A percentile compares a stretch with the other conserved stretches of the same genome.
Conservation (phyloP, 2,113 vertebrate species). For the Ibidorhyncha struthersii region DNA sequence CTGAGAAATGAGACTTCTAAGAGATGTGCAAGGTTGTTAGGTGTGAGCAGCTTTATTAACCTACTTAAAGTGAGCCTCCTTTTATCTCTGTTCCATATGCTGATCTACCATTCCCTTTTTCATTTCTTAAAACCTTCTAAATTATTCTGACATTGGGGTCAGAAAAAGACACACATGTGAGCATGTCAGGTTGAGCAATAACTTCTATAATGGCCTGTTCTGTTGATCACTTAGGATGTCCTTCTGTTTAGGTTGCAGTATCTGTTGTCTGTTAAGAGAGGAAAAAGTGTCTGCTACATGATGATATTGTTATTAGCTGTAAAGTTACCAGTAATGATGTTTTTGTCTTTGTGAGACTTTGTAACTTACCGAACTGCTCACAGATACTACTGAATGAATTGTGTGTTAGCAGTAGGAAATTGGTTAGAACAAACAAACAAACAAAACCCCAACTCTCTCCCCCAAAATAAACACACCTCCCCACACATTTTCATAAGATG, state of each 20-base stretch:
- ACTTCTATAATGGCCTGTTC: background rate
- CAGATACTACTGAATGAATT: background rate
- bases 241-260: background rate
- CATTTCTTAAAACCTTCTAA: background rate
- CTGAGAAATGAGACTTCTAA: background rate
- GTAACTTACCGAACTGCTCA: background rate
- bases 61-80: background rate
- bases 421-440: constrained; percentile 2
- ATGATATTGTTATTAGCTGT: background rate
- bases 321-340: background rate
- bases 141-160: background rate
- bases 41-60: background rate
- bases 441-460: background rate
- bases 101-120: background rate
- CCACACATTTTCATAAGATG: constrained; percentile 6
- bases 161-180: rapidly evolving
- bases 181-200: background rate
- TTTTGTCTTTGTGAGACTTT: background rate
- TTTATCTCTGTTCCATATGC: background rate
- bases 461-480: background rate
- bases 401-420: background rate
- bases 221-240: background rate
- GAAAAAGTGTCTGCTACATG: background rate
- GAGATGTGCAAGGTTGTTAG: background rate
- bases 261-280: background rate